Evolutionary conservation across 2,113 vertebrate species (phyloP).

Genomic region (Prochilodus magdalenae): DNA sequence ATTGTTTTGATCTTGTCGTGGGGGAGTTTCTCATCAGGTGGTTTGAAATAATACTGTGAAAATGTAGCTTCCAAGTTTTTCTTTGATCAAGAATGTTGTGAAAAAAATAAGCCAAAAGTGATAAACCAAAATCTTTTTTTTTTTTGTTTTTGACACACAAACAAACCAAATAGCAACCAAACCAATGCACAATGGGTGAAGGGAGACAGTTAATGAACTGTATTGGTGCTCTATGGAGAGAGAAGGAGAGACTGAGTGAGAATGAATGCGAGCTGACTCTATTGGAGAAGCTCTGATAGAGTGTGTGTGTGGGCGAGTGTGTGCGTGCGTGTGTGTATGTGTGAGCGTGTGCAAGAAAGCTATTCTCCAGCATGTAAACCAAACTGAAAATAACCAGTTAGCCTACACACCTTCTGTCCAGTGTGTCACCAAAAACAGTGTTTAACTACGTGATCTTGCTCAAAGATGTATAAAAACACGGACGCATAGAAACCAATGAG

Average conservation of each 20-base stretch:
- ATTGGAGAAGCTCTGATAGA: not conserved
- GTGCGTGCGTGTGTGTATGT: constrained; percentile 29
- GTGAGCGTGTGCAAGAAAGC: constrained; percentile 41
- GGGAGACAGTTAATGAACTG: constrained; percentile 28
- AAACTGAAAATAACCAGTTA: constrained; percentile 55
- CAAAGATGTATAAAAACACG: constrained; percentile 26
- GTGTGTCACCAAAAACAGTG: constrained; percentile 42
- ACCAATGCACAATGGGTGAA: constrained; percentile 69
- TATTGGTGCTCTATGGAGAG: constrained; percentile 52
- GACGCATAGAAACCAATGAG: constrained; percentile 50
- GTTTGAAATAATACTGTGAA: constrained; percentile 80
- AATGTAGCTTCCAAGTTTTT: constrained; percentile 75
- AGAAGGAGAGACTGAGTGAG: constrained; percentile 14
- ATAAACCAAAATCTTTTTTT: constrained; percentile 72
- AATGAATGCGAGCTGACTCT: not conserved
- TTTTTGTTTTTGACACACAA: constrained; percentile 67
- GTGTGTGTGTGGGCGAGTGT: constrained; percentile 26
- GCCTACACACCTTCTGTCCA: constrained; percentile 36
- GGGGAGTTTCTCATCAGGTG: constrained; percentile 61
- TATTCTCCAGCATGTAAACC: constrained; percentile 62
- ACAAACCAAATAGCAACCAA: constrained; percentile 78
- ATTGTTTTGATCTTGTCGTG: constrained; percentile 64
- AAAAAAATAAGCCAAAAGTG: constrained; percentile 73
- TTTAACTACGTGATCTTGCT: constrained; percentile 10
- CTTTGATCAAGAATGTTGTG: constrained; percentile 72